These are phyloP conservation scores for Pygathrix nemaeus DNA, from an alignment of 2,113 vertebrate genomes.

Conservation along the genomic window DNA sequence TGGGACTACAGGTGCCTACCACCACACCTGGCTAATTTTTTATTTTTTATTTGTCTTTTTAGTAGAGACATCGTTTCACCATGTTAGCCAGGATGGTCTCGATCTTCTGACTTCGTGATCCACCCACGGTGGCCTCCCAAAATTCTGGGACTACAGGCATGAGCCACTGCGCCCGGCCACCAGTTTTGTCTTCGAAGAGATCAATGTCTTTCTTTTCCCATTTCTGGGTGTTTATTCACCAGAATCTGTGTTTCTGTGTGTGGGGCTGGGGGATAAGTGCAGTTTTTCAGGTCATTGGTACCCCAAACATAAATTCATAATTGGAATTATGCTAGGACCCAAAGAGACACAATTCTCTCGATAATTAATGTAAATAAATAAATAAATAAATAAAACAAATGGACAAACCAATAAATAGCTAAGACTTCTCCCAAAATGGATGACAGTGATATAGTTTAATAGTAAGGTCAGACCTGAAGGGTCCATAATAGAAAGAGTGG, in stretches of 20 bases:
- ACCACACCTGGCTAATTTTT: no score
- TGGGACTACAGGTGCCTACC: no score
- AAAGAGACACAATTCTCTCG: not conserved
- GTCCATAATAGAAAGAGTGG: not conserved
- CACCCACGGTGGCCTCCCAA: no score
- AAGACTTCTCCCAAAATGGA: not conserved
- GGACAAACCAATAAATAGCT: not conserved
- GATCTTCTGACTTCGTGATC: no score
- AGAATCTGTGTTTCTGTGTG: not conserved
- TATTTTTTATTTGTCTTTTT: no score
- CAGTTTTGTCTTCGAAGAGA: not conserved
- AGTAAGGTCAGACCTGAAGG: not conserved
- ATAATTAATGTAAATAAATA: not conserved
- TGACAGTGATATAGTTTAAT: not conserved
- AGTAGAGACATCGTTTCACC: no score
- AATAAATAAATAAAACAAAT: not conserved
- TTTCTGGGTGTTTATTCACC: not conserved
- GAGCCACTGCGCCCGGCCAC: no score
- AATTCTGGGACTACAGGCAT: no score
- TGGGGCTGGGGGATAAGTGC: rapidly evolving
- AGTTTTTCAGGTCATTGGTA: not conserved
- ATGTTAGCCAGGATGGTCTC: no score
- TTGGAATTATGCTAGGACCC: not conserved
- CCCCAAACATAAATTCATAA: not conserved
- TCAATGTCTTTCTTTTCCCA: not conserved